Base-by-base conservation (phyloP, 2,888 invertebrate species). In the Lottia scabra region DNA sequence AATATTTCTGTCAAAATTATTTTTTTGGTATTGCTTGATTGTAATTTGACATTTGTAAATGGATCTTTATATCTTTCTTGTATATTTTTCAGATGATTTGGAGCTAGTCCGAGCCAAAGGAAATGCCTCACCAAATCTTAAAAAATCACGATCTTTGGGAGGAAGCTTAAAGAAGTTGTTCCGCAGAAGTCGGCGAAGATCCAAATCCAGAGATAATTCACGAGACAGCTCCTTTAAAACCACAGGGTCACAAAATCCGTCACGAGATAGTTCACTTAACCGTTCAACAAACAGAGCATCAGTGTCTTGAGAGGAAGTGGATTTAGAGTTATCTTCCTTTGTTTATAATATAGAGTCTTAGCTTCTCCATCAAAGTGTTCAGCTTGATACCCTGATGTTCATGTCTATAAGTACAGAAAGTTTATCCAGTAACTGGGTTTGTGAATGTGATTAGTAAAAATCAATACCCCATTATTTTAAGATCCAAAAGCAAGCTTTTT, bases 91-190 rank as follows among this genome's bases (percentile, higher is more conserved):
- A 86, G 86, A 86, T 78, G 86, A 86, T 73, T 80, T 86, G 65
- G 85, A 85, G 63, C 75, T 84, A 45, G 83, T 83, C 56, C 75
- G 79, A 76, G 74, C 74, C 23, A 46, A 70, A 74, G 56, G 77
- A 81, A 27, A 73, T 80, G 27, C 74, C 78, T 79, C 84, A 19
- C 83, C 84, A 26, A 84, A 80, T 71, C 77, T 86, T 73, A 86
- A 86, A 77, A 86, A 86, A 72, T 84, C 86, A 19, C 76, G 84
- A 65, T 85, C 86, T n/a, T 78, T 86, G 4, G 86, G 86, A n/a
- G 84, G 86, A 44, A 86, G 86, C 68, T 77, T 86, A 15, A 85
- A 84, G 78, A 86, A 86, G 75, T 74, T 86, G 48, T 86, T 86
- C 80, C 79, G 83, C 56, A 74, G 86, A 63, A 81, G 85, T 67